Evolutionary conservation across 2,113 vertebrate genomes (phyloP).

Genomic region (Lota lota): DNA sequence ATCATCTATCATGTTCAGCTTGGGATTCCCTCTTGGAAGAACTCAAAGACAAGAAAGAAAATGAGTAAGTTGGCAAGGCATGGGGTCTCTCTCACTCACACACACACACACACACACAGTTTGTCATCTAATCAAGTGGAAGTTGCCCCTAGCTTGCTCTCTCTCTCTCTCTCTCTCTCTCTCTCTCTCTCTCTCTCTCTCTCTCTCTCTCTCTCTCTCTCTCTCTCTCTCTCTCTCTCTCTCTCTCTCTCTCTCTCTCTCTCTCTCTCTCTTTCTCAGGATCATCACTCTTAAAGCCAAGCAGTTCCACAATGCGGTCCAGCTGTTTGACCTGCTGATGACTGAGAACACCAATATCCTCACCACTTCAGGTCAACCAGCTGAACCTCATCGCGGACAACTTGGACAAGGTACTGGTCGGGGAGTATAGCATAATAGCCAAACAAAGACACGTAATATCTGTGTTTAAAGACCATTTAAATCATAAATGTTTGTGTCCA

Average conservation of each 20-base stretch:
- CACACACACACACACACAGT: too few relatives aligned
- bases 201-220: too few relatives aligned
- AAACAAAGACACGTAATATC: too few relatives aligned
- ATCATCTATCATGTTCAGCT: slow-evolving; percentile 16
- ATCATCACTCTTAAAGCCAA: slow-evolving; percentile 8
- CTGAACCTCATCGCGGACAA: background rate
- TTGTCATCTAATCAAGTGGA: too few relatives aligned
- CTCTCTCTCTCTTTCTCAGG: slow-evolving; percentile 5
- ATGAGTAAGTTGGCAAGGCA: slow-evolving; percentile 25
- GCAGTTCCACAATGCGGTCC: slow-evolving; percentile 24
- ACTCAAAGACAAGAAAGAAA: background rate
- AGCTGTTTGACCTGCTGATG: slow-evolving; percentile 24
- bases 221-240: too few relatives aligned
- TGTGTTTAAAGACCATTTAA: too few relatives aligned
- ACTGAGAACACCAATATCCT: background rate
- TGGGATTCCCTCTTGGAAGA: slow-evolving; percentile 10
- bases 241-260: background rate
- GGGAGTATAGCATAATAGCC: too few relatives aligned
- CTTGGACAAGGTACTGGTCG: background rate
- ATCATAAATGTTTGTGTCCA: too few relatives aligned
- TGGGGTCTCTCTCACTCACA: background rate
- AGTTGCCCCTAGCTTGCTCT: too few relatives aligned
- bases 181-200: too few relatives aligned
- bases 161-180: too few relatives aligned
- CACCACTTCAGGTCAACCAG: slow-evolving; percentile 10